phyloP scores from a whole-genome alignment of 2,113 vertebrate species.

The Oncorhynchus masou region DNA sequence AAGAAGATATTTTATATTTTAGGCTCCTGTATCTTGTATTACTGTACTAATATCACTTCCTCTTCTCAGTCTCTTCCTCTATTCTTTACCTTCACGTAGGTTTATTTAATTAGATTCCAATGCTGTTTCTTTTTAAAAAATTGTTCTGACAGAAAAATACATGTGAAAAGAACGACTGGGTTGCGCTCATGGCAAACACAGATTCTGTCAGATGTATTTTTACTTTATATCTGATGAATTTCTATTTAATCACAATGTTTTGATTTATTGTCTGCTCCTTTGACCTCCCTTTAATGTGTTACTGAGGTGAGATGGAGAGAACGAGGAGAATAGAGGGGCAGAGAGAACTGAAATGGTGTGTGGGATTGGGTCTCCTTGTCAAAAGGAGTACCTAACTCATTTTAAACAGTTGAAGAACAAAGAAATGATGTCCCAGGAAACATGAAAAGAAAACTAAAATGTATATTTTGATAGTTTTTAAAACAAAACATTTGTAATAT shows the following conservation, averaged over 20 bases:
- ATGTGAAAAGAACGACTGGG: background rate
- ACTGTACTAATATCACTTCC: conserved; percentile 83
- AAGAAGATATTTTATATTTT: conserved; percentile 74
- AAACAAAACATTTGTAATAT: conserved; percentile 77
- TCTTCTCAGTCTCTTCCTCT: conserved; percentile 40
- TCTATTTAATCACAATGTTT: conserved; percentile 61
- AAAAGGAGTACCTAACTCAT: conserved; percentile 65
- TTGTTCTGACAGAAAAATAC: too few species aligned
- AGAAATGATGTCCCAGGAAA: conserved; percentile 70
- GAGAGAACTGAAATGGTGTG: conserved; percentile 41
- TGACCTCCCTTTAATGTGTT: conserved; percentile 57
- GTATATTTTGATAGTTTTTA: conserved; percentile 93
- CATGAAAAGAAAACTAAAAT: conserved; percentile 79
- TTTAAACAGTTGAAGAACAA: conserved; percentile 66
- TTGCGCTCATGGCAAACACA: conserved; percentile 48
- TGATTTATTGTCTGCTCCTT: conserved; percentile 54
- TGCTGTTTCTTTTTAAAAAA: background rate
- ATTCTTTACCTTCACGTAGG: conserved; percentile 64
- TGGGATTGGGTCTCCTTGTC: conserved; percentile 47
- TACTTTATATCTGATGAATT: conserved; percentile 46
- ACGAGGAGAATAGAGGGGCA: background rate
- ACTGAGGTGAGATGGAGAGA: conserved; percentile 42
- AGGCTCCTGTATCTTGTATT: conserved; percentile 51
- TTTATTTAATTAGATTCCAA: conserved; percentile 5
- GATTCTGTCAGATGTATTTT: conserved; percentile 65